Base-by-base conservation (phyloP, 2,888 invertebrate species). In the Drosophila anomalata region DNA sequence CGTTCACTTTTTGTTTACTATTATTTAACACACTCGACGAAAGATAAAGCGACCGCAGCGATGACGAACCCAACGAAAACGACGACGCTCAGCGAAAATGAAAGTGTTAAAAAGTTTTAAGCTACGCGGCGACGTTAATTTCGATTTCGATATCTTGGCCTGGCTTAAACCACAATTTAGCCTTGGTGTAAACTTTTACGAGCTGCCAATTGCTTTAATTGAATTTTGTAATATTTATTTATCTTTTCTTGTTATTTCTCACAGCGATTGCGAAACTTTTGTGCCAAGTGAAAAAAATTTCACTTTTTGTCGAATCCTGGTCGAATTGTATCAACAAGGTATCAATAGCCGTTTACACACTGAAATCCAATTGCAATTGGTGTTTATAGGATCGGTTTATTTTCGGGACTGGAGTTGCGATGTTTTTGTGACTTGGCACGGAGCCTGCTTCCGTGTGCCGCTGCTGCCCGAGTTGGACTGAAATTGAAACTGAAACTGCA, bases 401-500 rank as follows among this genome's bases (percentile, higher is more conserved):
- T 22, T 55, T 20, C 8, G 39, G 46, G 46, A 12, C 26, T 36
- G 39, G 51, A 51, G 20, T 11, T 11, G 9, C 44, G 44, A 22
- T 44, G 17, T 47, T 53, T 58, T 60, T 50, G 44, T 61, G 17
- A 53, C 41, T 59, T 71, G 62, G 66, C 68, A 71, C 76, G 76
- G 70, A 73, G 73, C 76, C 73, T 76, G 86, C 84, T 84, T 86
- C 84, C 86, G 84, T 84, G 39, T 79, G 83, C 86, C 79, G 79
- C 74, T 83, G 85, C 80, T 80, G 83, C 83, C 80, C 82, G 85
- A 76, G 74, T 77, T 84, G 81, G 76, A 84, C 85, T 84, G 83
- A 84, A 84, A 83, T 79, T 86, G 79, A 83, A 84, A 87, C 82
- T 85, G 81, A 87, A 70, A 68, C 75, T 77, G 78, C 78, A 76